Percentiles rank a stretch among this genome's conserved stretches.
Conservation (phyloP, 1,140 invertebrate species). For the Diorhabda sublineata region DNA sequence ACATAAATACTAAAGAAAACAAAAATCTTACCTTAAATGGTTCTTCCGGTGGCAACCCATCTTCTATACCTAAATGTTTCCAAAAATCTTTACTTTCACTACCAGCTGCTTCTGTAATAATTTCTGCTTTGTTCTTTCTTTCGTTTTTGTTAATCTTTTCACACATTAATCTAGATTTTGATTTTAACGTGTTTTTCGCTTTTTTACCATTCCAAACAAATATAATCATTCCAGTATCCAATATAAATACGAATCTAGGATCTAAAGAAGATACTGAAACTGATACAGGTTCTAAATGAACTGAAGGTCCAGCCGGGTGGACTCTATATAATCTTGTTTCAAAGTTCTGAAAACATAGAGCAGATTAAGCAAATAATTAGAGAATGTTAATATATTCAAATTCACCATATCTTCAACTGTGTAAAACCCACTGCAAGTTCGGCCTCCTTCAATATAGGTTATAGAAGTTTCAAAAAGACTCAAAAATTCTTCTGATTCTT, state of each 20-base stretch:
- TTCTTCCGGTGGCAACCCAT: constrained; percentile 39
- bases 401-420: constrained; percentile 84
- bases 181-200: constrained; percentile 91
- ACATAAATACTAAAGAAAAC: constrained; percentile 9
- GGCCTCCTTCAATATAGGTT: constrained; percentile 94
- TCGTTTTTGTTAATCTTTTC: constrained; percentile 99
- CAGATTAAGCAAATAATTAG: not conserved
- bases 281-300: constrained; percentile 89
- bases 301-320: constrained; percentile 78
- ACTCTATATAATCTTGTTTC: constrained; percentile 84
- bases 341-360: constrained; percentile 60
- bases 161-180: constrained; percentile 89
- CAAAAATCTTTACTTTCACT: constrained; percentile 85
- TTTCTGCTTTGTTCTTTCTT: constrained; percentile 90
- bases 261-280: constrained; percentile 72
- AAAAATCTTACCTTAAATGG: constrained; percentile 32
- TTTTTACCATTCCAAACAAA: constrained; percentile 91
- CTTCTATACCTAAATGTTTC: constrained; percentile 59
- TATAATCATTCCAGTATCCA: constrained; percentile 84
- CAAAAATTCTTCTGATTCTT: constrained; percentile 96
- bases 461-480: constrained; percentile 87
- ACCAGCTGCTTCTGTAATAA: constrained; percentile 78
- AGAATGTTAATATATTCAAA: not conserved
- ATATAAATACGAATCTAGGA: constrained; percentile 85
- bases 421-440: constrained; percentile 95